Evolutionary conservation across 2,888 invertebrate species (phyloP), one percentile per base, ranked within the genome.

Genomic region (Adineta ricciae): DNA sequence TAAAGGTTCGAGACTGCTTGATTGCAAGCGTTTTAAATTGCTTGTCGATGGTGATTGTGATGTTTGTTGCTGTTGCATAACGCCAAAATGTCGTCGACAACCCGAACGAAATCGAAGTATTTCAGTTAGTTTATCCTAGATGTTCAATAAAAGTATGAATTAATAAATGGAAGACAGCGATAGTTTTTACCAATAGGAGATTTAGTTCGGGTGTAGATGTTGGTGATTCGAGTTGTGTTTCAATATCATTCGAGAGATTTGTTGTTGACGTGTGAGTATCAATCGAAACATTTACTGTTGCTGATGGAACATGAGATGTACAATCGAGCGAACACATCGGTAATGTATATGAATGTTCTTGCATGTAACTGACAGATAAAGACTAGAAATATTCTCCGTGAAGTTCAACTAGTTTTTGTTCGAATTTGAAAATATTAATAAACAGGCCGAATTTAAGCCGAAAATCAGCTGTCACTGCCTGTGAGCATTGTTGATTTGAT

Each of bases 171-270:
- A n/a, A n/a, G n/a, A n/a, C n/a, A n/a, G n/a, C n/a, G n/a, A n/a
- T n/a, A n/a, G n/a, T n/a, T n/a, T 64, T 64, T 64, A 64, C 64
- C n/a, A 78, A 41, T 78, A 78, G 8, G 24, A 78, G n/a, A 41
- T 78, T 78, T n/a, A 78, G 24, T 78, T 78, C 78, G n/a, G 78
- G 78, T 78, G 78, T 78, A 41, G 78, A 78, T 46, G 46, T 46
- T 46, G 46, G 11, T 36, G 64, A 36, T 64, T 64, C 64, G 19
- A 64, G 27, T 64, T 64, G 32, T 32, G 64, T 64, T 64, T 64
- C 64, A 64, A 19, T 36, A 32, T 64, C 64, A 19, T 64, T 64
- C 64, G 32, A 64, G 16, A 64, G 46, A 46, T 46, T 46, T 46
- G 46, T 46, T 64, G 27, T 64, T 32, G 32, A 4, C 32, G 64